These are phyloP conservation scores for Caenorhabditis sp. DNA, from an alignment of 2,888 invertebrate genomes.

Conservation along the genomic window DNA sequence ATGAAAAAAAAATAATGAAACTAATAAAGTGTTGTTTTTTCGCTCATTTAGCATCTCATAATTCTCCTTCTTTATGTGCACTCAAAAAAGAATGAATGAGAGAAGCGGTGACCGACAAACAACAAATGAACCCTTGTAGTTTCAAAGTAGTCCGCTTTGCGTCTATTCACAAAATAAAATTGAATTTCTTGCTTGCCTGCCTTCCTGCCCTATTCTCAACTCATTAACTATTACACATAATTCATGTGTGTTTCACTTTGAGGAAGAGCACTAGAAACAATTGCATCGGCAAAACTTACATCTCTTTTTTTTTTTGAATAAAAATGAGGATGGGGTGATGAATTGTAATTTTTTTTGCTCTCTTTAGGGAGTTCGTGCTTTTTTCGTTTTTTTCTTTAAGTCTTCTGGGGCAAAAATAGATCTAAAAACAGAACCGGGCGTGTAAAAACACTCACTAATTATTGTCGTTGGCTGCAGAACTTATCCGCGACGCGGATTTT, in stretches of 20 bases:
- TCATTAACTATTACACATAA: not conserved
- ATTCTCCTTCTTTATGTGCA: not conserved
- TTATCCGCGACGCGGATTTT: not conserved
- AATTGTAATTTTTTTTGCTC: not conserved
- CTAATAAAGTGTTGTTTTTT: not conserved
- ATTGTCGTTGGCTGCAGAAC: no score
- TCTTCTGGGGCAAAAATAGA: no score
- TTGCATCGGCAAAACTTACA: not conserved
- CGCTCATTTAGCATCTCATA: not conserved
- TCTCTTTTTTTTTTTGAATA: not conserved
- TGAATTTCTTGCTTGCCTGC: not conserved
- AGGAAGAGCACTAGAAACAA: conserved; percentile 1
- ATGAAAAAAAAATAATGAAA: not conserved
- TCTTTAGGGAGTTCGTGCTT: not conserved
- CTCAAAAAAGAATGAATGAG: not conserved
- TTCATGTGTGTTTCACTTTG: no score
- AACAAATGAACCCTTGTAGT: not conserved
- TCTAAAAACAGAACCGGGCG: no score
- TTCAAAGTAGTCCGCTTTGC: not conserved
- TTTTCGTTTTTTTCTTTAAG: no score
- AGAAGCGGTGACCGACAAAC: not conserved
- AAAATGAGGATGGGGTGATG: not conserved
- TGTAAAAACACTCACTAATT: no score
- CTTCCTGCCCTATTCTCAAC: no score
- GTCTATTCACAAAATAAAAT: not conserved